phyloP scores from a whole-genome alignment of 2,113 vertebrate species.

The Carassius auratus region DNA sequence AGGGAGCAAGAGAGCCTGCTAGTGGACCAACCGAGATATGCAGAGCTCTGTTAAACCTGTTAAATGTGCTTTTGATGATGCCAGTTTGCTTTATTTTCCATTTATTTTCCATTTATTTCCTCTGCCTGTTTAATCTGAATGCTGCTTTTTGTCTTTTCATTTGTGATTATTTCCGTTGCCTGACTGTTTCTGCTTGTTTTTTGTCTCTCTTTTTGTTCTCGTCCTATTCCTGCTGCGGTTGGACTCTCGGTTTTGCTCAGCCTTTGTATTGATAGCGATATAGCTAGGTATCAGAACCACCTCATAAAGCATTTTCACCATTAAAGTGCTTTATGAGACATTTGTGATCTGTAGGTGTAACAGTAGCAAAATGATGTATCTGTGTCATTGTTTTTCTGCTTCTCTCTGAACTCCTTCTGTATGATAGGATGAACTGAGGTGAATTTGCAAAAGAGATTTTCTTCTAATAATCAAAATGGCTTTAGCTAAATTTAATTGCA shows the following conservation, averaged over 20 bases:
- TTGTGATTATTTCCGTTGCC: constrained; percentile 66
- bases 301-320: constrained; percentile 77
- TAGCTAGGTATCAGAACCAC: constrained; percentile 90
- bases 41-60: not conserved
- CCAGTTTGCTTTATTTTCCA: constrained; percentile 37
- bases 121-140: constrained; percentile 62
- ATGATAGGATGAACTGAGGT: not conserved
- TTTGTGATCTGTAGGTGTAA: constrained; percentile 21
- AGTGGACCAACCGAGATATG: constrained; percentile 30
- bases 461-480: not conserved
- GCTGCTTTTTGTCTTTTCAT: constrained; percentile 57
- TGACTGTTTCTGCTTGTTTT: constrained; percentile 69
- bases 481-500: not conserved
- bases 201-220: constrained; percentile 65
- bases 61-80: constrained; percentile 3
- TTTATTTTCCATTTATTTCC: constrained; percentile 36
- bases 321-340: constrained; percentile 77
- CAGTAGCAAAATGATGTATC: not conserved
- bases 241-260: constrained; percentile 86
- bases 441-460: not conserved
- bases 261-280: constrained; percentile 99
- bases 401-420: constrained; percentile 3
- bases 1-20: constrained; percentile 53
- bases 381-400: constrained; percentile 9
- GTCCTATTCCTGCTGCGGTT: constrained; percentile 77